phyloP scores from a whole-genome alignment of 1,140 invertebrate genomes.

The Tetraneura akinire region DNA sequence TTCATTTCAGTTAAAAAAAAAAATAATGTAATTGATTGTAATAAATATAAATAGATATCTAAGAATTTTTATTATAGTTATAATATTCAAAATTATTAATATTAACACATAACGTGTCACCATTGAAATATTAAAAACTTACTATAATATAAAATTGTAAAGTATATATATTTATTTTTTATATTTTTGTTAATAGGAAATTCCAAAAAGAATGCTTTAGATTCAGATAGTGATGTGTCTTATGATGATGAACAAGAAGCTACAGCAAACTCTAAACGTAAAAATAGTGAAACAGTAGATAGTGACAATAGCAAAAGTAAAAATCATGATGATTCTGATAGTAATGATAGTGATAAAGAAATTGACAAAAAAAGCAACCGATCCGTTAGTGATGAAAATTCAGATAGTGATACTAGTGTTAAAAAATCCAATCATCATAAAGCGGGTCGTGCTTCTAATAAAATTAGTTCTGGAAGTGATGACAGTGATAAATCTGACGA shows the following conservation, averaged over 20 bases:
- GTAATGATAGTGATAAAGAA: constrained; percentile 39
- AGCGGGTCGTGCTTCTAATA: not conserved
- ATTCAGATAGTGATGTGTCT: constrained; percentile 26
- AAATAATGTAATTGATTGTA: no score
- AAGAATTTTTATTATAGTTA: no score
- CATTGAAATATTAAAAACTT: not conserved
- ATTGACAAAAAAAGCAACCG: not conserved
- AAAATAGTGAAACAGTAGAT: constrained; percentile 38
- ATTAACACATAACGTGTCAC: no score
- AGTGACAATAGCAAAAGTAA: constrained; percentile 28
- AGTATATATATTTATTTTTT: not conserved
- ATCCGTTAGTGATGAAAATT: constrained; percentile 35
- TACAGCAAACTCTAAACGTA: not conserved
- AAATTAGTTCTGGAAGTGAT: constrained; percentile 46
- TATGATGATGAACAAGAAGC: not conserved
- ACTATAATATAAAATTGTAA: not conserved
- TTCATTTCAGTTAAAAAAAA: no score
- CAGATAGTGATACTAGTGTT: constrained; percentile 33
- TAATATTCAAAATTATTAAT: no score
- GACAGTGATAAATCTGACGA: constrained; percentile 40
- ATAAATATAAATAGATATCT: no score
- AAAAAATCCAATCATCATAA: constrained; percentile 30
- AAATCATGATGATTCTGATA: constrained; percentile 7
- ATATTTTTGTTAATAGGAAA: not conserved
- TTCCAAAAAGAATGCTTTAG: constrained; percentile 10